These are phyloP conservation scores for Anisognathus igniventris DNA, from an alignment of 2,797 vertebrate genomes.

Conservation along the genomic window DNA sequence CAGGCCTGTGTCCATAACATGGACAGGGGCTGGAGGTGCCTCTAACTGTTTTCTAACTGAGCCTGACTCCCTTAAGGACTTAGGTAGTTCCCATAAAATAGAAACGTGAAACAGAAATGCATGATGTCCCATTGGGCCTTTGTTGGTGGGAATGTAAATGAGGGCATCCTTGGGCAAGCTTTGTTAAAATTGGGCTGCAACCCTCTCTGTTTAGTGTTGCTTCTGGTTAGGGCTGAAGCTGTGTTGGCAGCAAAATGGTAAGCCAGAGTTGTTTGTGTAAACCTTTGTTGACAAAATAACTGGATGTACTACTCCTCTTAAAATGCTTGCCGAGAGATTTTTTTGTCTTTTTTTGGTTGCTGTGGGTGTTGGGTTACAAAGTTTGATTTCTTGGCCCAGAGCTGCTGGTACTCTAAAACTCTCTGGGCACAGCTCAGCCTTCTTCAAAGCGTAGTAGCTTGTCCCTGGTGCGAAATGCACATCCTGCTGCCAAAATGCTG, in stretches of 20 bases:
- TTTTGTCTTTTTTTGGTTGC: neutral
- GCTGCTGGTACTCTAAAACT: neutral
- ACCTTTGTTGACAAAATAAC: slow-evolving; percentile 10
- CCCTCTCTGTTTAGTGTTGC: neutral
- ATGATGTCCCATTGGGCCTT: rapidly evolving
- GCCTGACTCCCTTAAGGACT: neutral
- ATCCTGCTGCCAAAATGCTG: slow-evolving; percentile 7
- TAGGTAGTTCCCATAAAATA: neutral
- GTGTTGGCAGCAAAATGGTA: neutral
- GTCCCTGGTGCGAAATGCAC: neutral
- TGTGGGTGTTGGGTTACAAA: neutral
- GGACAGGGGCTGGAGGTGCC: neutral
- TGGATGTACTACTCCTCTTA: neutral
- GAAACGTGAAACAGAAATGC: neutral
- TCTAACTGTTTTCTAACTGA: neutral
- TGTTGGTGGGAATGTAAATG: neutral
- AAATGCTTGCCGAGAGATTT: neutral
- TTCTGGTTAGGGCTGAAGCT: neutral
- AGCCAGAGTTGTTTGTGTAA: neutral
- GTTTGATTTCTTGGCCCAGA: slow-evolving; percentile 5
- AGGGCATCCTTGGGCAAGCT: neutral
- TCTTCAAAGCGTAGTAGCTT: neutral
- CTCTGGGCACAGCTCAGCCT: neutral
- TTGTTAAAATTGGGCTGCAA: neutral
- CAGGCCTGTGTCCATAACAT: rapidly evolving